A percentile compares a stretch with the other conserved stretches of the same genome.
These are phyloP conservation scores for Aythya baeri DNA, from an alignment of 2,113 vertebrate species.

Conservation along the genomic window DNA sequence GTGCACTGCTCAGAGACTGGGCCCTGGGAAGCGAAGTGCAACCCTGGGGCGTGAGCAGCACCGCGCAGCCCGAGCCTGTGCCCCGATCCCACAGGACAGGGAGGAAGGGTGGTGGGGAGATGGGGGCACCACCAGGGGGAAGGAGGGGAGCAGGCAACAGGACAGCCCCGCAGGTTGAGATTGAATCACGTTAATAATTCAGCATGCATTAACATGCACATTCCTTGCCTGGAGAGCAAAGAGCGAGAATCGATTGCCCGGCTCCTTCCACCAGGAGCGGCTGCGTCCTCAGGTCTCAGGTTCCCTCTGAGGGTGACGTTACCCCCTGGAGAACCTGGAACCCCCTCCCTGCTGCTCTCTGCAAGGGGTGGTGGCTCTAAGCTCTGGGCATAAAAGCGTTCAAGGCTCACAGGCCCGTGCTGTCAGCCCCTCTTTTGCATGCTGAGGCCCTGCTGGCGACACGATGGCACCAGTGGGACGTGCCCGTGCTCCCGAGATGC, in stretches of 20 bases:
- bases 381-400: not conserved
- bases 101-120: not conserved
- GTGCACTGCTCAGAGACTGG: not conserved
- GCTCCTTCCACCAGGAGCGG: slow-evolving; percentile 42
- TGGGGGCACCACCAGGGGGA: not conserved
- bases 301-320: slow-evolving; percentile 51
- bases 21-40: slow-evolving; percentile 18
- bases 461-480: not conserved
- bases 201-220: slow-evolving; percentile 72
- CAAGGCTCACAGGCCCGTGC: not conserved
- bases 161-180: not conserved
- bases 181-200: slow-evolving; percentile 71
- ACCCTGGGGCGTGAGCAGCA: not conserved
- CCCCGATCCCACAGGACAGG: slow-evolving; percentile 11
- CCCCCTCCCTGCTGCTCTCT: not conserved
- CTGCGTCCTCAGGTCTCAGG: slow-evolving; percentile 10
- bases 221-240: slow-evolving; percentile 59
- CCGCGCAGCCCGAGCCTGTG: not conserved
- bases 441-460: not conserved
- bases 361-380: not conserved
- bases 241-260: slow-evolving; percentile 52
- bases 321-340: not conserved
- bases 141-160: slow-evolving; percentile 10
- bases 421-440: not conserved
- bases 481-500: not conserved